These are phyloP conservation scores for Myotis pilosus DNA, from an alignment of 2,797 vertebrate species.

Conservation along the genomic window DNA sequence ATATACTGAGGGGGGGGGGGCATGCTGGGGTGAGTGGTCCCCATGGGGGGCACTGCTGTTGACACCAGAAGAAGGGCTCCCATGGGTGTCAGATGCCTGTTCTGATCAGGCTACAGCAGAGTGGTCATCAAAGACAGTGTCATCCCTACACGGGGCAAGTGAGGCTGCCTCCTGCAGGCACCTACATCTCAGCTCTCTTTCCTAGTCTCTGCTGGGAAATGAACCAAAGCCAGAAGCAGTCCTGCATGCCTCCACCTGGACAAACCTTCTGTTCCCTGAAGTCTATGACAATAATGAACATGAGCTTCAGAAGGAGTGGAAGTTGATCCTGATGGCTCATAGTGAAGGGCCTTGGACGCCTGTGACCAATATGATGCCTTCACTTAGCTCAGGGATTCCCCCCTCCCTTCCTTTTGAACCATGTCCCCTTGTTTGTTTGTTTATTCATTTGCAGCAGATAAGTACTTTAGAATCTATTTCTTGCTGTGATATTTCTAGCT, in stretches of 20 bases:
- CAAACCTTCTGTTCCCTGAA: neutral
- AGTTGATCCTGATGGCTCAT: neutral
- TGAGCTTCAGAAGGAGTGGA: neutral
- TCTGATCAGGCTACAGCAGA: neutral
- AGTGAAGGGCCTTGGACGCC: neutral
- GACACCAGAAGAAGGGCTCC: neutral
- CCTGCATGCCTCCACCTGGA: neutral
- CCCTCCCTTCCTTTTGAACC: accelerated
- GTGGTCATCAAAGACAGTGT: accelerated
- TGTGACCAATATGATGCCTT: neutral
- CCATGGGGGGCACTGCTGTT: neutral
- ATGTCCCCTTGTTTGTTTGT: neutral
- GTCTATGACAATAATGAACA: neutral
- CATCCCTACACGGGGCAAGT: too few species aligned
- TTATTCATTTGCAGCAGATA: neutral
- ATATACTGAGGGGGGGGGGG: accelerated
- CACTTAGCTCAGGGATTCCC: neutral
- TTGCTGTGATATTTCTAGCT: neutral
- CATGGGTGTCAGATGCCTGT: neutral
- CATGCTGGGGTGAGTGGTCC: neutral
- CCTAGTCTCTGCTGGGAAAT: neutral
- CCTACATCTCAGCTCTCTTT: neutral
- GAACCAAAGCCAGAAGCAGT: neutral
- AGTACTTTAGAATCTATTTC: neutral
- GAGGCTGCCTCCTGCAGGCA: neutral